phyloP scores from a whole-genome alignment of 2,888 invertebrate species.

The Leptopilina syphax region DNA sequence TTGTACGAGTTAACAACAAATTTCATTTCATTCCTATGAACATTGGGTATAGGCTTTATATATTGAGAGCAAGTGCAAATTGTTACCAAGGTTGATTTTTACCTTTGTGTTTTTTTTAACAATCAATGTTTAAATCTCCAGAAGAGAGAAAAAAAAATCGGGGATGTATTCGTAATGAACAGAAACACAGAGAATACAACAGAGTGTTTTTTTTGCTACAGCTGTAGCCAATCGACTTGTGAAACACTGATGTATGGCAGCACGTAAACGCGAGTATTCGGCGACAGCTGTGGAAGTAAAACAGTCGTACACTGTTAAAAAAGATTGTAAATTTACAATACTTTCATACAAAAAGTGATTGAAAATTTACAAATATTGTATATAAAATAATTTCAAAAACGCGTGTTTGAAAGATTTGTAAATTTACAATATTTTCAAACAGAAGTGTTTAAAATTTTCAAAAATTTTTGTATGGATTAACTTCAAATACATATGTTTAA shows the following conservation, averaged over 20 bases:
- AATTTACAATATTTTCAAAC: no score
- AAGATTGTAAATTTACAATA: no score
- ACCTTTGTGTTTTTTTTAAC: constrained; percentile 19
- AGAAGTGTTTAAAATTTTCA: no score
- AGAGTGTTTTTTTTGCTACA: background rate
- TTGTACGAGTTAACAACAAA: background rate
- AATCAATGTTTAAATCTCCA: constrained; percentile 15
- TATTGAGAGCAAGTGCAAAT: background rate
- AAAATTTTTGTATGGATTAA: no score
- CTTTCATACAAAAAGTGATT: no score
- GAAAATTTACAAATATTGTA: no score
- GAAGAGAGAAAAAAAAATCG: background rate
- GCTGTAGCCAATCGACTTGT: constrained; percentile 35
- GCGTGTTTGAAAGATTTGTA: no score
- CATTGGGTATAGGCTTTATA: background rate
- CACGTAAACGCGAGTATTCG: constrained; percentile 33
- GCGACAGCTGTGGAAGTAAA: constrained; percentile 29
- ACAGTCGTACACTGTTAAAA: no score
- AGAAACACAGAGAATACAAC: background rate
- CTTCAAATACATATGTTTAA: no score
- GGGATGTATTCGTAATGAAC: background rate
- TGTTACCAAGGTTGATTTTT: constrained; percentile 8
- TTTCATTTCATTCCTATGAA: constrained; percentile 10
- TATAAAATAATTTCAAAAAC: no score
- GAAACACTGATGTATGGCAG: constrained; percentile 27